Percentiles rank a stretch among this genome's conserved stretches.
These are phyloP conservation scores for Brachynemurus nebulosus DNA, from an alignment of 2,888 invertebrate genomes.

Conservation along the genomic window DNA sequence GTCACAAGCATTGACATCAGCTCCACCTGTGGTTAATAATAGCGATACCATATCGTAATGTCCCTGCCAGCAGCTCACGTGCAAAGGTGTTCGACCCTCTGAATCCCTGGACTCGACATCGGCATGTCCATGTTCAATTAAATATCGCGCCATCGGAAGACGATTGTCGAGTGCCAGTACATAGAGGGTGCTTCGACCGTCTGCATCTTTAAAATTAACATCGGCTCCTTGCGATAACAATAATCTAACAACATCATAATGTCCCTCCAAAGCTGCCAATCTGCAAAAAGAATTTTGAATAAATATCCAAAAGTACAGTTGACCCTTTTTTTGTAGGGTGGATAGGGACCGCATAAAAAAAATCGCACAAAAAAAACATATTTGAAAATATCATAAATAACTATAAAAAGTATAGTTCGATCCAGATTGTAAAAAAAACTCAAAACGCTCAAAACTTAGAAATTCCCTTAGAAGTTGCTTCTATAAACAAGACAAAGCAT, in stretches of 20 bases:
- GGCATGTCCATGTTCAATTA: conserved; percentile 61
- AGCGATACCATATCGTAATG: conserved; percentile 86
- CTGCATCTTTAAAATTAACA: conserved; percentile 80
- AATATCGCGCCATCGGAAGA: conserved; percentile 66
- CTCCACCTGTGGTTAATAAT: conserved; percentile 61
- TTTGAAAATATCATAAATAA: no score
- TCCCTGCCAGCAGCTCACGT: conserved; percentile 89
- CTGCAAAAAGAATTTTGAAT: no score
- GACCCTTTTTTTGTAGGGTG: no score
- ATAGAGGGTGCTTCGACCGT: conserved; percentile 83
- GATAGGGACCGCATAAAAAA: no score
- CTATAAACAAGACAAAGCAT: no score
- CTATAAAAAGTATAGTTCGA: no score
- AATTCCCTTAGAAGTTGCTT: no score
- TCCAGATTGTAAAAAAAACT: no score
- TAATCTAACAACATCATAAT: conserved; percentile 61
- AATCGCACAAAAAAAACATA: no score
- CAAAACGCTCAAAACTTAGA: no score
- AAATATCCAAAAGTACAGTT: no score
- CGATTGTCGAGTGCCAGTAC: conserved; percentile 81
- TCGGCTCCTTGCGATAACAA: conserved; percentile 64
- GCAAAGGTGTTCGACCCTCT: conserved; percentile 82
- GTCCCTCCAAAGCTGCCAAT: conserved; percentile 70
- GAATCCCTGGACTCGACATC: conserved; percentile 78
- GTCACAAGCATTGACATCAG: conserved; percentile 78